phyloP scores from a whole-genome alignment of 2,888 invertebrate genomes.

The Tuta absoluta region DNA sequence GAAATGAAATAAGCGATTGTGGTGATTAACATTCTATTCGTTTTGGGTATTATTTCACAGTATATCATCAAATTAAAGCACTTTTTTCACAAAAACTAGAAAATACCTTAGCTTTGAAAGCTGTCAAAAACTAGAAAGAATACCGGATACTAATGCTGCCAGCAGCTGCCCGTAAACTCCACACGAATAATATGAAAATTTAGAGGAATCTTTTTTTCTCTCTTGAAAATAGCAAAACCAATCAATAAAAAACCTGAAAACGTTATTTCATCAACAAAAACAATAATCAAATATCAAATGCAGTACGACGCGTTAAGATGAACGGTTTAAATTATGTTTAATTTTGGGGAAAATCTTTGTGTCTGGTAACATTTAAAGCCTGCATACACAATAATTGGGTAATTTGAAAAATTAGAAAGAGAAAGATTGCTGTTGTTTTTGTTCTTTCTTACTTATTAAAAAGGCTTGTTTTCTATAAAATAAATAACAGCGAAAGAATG shows the following conservation, averaged over 20 bases:
- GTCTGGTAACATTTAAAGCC: not conserved
- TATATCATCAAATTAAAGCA: slow-evolving; percentile 40
- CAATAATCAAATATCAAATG: too few species aligned
- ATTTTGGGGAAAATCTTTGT: not conserved
- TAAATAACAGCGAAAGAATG: too few species aligned
- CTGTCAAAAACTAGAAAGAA: slow-evolving; percentile 77
- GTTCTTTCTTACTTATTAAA: too few species aligned
- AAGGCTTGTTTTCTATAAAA: too few species aligned
- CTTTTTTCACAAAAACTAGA: slow-evolving; percentile 49
- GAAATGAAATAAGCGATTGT: slow-evolving; percentile 33
- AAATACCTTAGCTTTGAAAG: slow-evolving; percentile 75
- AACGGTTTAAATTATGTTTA: not conserved
- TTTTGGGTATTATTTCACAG: slow-evolving; percentile 48
- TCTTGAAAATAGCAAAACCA: not conserved
- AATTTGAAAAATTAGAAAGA: not conserved
- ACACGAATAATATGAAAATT: not conserved
- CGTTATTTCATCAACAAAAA: too few species aligned
- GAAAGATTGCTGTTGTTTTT: not conserved
- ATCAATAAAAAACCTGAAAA: not conserved
- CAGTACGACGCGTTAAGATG: too few species aligned
- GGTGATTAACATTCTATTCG: slow-evolving; percentile 33
- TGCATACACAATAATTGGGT: too few species aligned
- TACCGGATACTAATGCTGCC: slow-evolving; percentile 39
- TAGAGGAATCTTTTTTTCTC: too few species aligned
- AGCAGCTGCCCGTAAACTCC: slow-evolving; percentile 14